Conservation (phyloP, 2,113 vertebrate genomes). For the Merops nubicus region DNA sequence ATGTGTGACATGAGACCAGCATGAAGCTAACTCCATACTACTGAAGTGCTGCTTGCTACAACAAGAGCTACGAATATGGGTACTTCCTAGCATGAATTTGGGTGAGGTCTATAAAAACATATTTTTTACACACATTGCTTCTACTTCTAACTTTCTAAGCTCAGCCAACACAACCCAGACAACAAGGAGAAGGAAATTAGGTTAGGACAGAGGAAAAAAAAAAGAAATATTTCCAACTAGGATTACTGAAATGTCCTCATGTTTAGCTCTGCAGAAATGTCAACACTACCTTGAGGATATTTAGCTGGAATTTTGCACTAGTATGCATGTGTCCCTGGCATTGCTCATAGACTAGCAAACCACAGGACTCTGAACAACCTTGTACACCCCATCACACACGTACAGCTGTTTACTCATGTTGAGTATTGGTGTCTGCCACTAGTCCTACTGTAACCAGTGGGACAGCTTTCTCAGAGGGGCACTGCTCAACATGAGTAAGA, state of each 20-base stretch:
- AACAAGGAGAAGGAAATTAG: rapidly evolving
- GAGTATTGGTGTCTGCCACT: not conserved
- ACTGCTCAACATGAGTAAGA: not conserved
- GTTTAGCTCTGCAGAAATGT: not conserved
- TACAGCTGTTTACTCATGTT: not conserved
- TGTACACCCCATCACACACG: not conserved
- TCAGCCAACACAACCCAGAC: not conserved
- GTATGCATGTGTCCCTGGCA: not conserved
- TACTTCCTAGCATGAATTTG: not conserved
- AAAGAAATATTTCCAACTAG: not conserved
- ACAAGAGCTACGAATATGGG: not conserved
- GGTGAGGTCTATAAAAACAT: not conserved
- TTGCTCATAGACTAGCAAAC: not conserved
- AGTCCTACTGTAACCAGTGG: not conserved
- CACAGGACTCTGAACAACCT: not conserved
- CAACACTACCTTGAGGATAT: not conserved
- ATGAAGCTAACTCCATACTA: rapidly evolving
- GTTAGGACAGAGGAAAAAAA: not conserved
- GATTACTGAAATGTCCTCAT: not conserved
- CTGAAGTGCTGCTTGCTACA: not conserved
- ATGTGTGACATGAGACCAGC: not conserved
- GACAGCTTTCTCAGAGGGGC: not conserved
- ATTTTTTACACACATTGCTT: not conserved
- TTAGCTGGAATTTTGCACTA: not conserved
- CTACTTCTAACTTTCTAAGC: not conserved